Conservation (phyloP, 92 coral and sea anemone species). For the Bergia puertoricense region DNA sequence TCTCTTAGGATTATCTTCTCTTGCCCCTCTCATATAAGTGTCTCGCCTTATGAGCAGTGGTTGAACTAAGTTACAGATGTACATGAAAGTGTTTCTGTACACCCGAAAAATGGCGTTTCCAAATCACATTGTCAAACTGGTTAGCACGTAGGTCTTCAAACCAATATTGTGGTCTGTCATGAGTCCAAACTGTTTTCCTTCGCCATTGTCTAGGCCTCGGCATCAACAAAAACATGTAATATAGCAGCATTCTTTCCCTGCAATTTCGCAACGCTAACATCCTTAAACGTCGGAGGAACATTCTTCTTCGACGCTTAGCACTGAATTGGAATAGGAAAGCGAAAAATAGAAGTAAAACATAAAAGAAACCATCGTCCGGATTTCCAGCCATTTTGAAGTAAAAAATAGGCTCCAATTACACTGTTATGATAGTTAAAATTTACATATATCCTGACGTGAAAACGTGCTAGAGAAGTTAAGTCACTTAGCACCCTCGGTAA, state of each 20-base stretch:
- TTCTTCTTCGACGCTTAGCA: conserved; percentile 14
- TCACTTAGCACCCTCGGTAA: too few relatives aligned
- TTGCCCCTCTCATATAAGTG: conserved; percentile 15
- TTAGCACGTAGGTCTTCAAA: conserved; percentile 18
- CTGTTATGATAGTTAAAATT: too few relatives aligned
- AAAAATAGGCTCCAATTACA: too few relatives aligned
- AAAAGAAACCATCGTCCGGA: not conserved
- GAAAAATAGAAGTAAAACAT: conserved; percentile 12
- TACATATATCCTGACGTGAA: too few relatives aligned
- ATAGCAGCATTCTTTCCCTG: not conserved
- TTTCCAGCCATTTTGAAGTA: not conserved
- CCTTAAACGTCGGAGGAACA: conserved; percentile 9
- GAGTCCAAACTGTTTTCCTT: conserved; percentile 24
- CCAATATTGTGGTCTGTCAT: conserved; percentile 16
- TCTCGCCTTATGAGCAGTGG: not conserved
- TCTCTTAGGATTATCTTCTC: too few relatives aligned
- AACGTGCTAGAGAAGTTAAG: too few relatives aligned
- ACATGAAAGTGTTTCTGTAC: not conserved
- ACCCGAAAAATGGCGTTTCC: conserved; percentile 20
- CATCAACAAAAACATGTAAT: not conserved
- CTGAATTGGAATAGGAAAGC: not conserved
- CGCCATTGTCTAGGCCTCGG: conserved; percentile 16
- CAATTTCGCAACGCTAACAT: conserved; percentile 7
- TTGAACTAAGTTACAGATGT: not conserved
- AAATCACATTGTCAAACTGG: conserved; percentile 10